Conservation (phyloP, 1,140 invertebrate species). For the Bombus affinis region DNA sequence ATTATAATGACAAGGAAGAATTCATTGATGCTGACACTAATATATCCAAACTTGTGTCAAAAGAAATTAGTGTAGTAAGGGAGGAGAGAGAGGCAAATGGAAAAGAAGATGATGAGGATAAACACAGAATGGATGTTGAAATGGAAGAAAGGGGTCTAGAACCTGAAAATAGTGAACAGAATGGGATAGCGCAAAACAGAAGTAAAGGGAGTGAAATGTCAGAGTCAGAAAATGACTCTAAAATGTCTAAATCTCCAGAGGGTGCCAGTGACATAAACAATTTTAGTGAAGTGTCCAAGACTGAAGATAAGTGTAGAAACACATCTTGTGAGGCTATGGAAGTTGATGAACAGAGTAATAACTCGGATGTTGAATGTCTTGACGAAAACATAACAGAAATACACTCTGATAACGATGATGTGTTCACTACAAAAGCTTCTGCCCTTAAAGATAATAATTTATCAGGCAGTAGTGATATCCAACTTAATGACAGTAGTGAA, state of each 20-base stretch:
- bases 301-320: constrained; percentile 65
- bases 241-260: constrained; percentile 52
- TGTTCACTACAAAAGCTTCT: constrained; percentile 72
- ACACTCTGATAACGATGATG: constrained; percentile 70
- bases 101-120: constrained; percentile 74
- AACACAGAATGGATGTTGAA: constrained; percentile 63
- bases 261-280: constrained; percentile 71
- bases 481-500: constrained; percentile 63
- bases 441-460: constrained; percentile 52
- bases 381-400: constrained; percentile 75
- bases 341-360: constrained; percentile 76
- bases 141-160: constrained; percentile 53
- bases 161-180: constrained; percentile 57
- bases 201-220: constrained; percentile 50
- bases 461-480: constrained; percentile 41
- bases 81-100: constrained; percentile 56
- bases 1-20: constrained; percentile 77
- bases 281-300: constrained; percentile 76
- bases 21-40: constrained; percentile 57
- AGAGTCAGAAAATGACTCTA: constrained; percentile 54
- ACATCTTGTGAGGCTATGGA: constrained; percentile 75
- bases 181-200: constrained; percentile 42
- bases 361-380: constrained; percentile 79
- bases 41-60: constrained; percentile 53
- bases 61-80: constrained; percentile 60